Conservation (phyloP, 2,888 invertebrate species). For the Sylvicola cinctus region DNA sequence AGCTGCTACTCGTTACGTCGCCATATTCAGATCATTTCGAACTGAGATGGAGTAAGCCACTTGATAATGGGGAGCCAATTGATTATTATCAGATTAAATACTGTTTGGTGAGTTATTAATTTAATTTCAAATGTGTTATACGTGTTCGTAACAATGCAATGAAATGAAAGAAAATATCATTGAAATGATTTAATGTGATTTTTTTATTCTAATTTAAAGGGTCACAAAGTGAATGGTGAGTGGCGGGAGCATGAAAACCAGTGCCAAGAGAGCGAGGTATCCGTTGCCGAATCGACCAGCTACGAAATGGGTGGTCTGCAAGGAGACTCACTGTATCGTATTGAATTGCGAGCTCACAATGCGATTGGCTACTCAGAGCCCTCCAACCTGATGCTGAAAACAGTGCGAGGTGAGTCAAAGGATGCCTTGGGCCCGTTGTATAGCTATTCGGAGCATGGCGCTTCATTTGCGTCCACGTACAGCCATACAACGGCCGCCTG, state of each 20-base stretch:
- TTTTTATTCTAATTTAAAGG: slow-evolving; percentile 24
- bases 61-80: slow-evolving; percentile 78
- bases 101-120: slow-evolving; percentile 44
- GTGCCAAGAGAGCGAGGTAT: slow-evolving; percentile 37
- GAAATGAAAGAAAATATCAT: neutral
- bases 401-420: slow-evolving; percentile 65
- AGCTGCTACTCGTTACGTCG: slow-evolving; percentile 28
- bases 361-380: slow-evolving; percentile 63
- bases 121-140: slow-evolving; percentile 7
- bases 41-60: slow-evolving; percentile 64
- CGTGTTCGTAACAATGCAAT: too few species aligned
- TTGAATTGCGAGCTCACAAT: slow-evolving; percentile 72
- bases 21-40: slow-evolving; percentile 60
- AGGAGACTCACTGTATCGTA: slow-evolving; percentile 64
- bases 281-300: slow-evolving; percentile 38
- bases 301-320: slow-evolving; percentile 46
- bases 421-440: slow-evolving; percentile 23
- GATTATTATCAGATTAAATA: slow-evolving; percentile 60
- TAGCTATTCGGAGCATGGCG: slow-evolving; percentile 18
- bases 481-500: too few species aligned
- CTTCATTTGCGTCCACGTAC: slow-evolving; percentile 10
- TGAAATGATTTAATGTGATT: slow-evolving; percentile 1
- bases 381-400: slow-evolving; percentile 59
- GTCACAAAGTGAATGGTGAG: slow-evolving; percentile 41
- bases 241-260: slow-evolving; percentile 35